Base-by-base conservation (phyloP, 2,888 invertebrate species). In the Spilarctia lutea region DNA sequence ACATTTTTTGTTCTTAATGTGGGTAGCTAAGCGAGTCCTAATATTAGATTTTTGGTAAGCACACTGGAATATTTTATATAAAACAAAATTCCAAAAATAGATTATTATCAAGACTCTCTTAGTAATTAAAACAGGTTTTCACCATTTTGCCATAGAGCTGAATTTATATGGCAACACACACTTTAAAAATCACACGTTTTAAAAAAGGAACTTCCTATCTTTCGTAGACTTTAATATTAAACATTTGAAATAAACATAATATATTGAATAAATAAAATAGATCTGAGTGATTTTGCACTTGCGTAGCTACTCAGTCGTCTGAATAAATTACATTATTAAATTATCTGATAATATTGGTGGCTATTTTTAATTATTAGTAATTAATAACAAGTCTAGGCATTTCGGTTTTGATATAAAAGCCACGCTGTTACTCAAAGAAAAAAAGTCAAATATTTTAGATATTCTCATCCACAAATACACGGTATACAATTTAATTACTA, bases 391-490 rank as follows among this genome's bases (percentile, higher is more conserved):
- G 24, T 52, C 24, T 45, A 45, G 20, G n/a, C 10, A 68, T 33
- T 20, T 39, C 39, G 27, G 42, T 56, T 56, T n/a, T n/a, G 7
- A 56, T 8, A n/a, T 52, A 52, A 56, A 24, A 56, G 24, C 24
- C 20, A 52, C 7, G 2, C n/a, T 1, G 3, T 52, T 10, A 8
- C n/a, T 56, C 24, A 56, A 56, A 56, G 10, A 56, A 52, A 52
- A n/a, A 60, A 78, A 75, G 76, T 69, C 56, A 70, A 69, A 78
- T 56, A 35, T 76, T 67, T 77, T 79, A 77, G 75, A 85, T 81
- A 79, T 86, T 85, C 86, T 75, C 88, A 86, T 86, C 88, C 87
- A 86, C 87, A 85, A 81, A 79, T 75, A 73, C 81, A 86, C 86
- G 78, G 76, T 83, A 83, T 72, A 81, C 79, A 79, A 76, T 75